phyloP scores from a whole-genome alignment of 2,113 vertebrate species.

The Cavia porcellus region DNA sequence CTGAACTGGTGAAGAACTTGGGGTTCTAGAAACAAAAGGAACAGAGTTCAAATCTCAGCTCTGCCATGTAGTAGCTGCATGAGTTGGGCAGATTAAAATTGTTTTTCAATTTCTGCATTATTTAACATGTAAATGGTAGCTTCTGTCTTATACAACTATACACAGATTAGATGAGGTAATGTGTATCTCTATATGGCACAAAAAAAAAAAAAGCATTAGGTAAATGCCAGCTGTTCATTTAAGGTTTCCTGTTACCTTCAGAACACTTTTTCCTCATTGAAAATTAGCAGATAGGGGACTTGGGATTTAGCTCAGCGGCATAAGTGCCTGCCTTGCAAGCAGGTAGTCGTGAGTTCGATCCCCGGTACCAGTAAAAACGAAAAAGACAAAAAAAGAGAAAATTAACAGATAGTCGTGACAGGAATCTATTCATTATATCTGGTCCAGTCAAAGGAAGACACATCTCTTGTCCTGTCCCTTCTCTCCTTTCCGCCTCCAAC shows the following conservation, averaged over 20 bases:
- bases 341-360: no score
- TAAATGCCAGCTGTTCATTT: neutral
- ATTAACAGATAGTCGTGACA: neutral
- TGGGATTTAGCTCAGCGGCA: no score
- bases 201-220: neutral
- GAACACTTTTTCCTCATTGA: neutral
- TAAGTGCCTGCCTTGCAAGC: no score
- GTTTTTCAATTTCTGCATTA: slow-evolving; percentile 8
- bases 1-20: neutral
- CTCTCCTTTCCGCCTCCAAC: neutral
- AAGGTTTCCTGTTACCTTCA: neutral
- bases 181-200: no score
- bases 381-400: neutral
- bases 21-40: slow-evolving; percentile 30
- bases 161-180: neutral
- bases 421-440: neutral
- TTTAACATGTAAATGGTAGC: neutral
- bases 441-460: neutral
- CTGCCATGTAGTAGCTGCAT: neutral
- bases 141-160: neutral
- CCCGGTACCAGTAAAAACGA: no score
- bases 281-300: neutral
- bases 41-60: slow-evolving; percentile 26
- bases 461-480: neutral
- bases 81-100: neutral